phyloP scores from a whole-genome alignment of 2,797 vertebrate genomes.

The Ataeniobius toweri region DNA sequence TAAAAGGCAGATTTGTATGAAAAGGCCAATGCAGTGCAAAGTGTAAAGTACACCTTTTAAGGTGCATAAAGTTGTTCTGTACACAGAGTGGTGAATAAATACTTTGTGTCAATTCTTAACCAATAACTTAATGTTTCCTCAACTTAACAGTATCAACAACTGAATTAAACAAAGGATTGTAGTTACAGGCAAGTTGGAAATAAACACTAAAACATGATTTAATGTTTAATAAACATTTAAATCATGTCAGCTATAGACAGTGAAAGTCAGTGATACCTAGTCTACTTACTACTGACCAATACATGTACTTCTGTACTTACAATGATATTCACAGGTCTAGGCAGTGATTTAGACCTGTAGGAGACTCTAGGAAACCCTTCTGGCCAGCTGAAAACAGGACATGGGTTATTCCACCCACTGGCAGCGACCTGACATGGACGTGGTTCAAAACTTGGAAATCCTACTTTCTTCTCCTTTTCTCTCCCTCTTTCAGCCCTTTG shows the following conservation, averaged over 20 bases:
- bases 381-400: constrained; percentile 65
- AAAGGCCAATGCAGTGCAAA: too few relatives aligned
- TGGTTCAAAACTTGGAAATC: constrained; percentile 29
- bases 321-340: constrained; percentile 75
- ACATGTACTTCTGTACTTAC: constrained; percentile 68
- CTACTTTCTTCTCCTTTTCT: constrained; percentile 61
- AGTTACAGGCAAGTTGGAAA: neutral
- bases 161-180: neutral
- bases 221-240: neutral
- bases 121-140: neutral
- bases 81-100: neutral
- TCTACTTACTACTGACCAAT: neutral
- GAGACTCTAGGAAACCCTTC: constrained; percentile 70
- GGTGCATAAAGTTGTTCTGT: neutral
- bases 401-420: constrained; percentile 59
- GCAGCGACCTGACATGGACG: constrained; percentile 18
- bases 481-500: constrained; percentile 55
- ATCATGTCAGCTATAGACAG: neutral
- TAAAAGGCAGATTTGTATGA: too few relatives aligned
- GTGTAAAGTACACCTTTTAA: too few relatives aligned
- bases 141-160: too few relatives aligned
- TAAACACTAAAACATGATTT: neutral
- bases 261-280: neutral
- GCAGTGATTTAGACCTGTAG: constrained; percentile 81
- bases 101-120: neutral